Evolutionary conservation across 37 sponge, comb jelly and placozoan genomes (phyloP).

Genomic region (Ianthella basta): DNA sequence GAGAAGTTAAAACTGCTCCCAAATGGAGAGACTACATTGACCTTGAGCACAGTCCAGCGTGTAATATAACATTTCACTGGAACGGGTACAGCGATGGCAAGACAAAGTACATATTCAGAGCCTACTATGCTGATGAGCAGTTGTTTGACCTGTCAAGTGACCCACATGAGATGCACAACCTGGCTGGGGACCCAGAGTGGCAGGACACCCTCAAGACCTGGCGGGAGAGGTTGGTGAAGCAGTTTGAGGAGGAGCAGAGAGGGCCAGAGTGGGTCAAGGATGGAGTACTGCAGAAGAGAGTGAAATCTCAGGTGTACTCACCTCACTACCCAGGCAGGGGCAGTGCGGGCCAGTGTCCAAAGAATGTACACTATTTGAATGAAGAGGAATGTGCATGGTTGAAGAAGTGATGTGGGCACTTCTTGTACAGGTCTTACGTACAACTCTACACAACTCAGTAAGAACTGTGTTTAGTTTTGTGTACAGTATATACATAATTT

Average conservation of each 20-base stretch:
- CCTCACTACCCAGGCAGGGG: slow-evolving; percentile 53
- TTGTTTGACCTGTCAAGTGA: slow-evolving; percentile 64
- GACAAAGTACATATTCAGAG: slow-evolving; percentile 63
- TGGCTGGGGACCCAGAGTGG: slow-evolving; percentile 39
- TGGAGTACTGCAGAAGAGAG: slow-evolving; percentile 41
- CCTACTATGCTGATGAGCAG: slow-evolving; percentile 64
- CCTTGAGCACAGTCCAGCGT: slow-evolving; percentile 64
- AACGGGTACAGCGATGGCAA: slow-evolving; percentile 69
- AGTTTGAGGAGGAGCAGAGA: slow-evolving; percentile 63
- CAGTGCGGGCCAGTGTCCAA: not conserved
- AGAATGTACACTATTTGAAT: not conserved
- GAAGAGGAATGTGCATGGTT: not conserved
- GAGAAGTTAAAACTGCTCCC: not conserved
- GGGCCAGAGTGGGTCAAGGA: slow-evolving; percentile 61
- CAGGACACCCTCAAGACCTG: slow-evolving; percentile 34
- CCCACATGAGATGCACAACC: slow-evolving; percentile 51
- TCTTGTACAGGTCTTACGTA: too few species aligned
- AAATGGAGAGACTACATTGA: slow-evolving; percentile 58
- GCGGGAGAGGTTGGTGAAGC: slow-evolving; percentile 53
- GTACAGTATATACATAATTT: not conserved
- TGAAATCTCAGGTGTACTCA: slow-evolving; percentile 65
- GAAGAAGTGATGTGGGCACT: not conserved
- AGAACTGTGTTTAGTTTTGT: not conserved
- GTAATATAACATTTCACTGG: slow-evolving; percentile 76
- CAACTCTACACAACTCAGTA: not conserved